phyloP scores from a whole-genome alignment of 2,113 vertebrate genomes.

The Ploceus nigricollis region DNA sequence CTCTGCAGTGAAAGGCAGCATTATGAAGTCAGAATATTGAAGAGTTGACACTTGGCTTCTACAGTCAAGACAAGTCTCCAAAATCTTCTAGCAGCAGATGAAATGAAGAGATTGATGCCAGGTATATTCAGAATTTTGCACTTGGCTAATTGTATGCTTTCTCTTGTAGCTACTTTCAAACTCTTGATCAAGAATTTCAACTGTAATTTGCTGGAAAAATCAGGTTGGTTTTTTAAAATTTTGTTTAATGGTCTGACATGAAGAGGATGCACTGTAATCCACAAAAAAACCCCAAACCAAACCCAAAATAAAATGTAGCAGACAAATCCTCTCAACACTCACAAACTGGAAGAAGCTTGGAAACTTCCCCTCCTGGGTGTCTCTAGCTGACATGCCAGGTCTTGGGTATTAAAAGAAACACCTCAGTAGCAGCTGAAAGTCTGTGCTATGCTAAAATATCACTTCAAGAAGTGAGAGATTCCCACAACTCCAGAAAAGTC shows the following conservation, averaged over 20 bases:
- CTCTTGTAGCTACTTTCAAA: neutral
- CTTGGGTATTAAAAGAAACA: neutral
- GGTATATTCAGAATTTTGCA: neutral
- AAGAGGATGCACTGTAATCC: neutral
- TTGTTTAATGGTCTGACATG: neutral
- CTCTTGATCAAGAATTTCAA: neutral
- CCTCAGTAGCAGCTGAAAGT: neutral
- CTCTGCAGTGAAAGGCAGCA: neutral
- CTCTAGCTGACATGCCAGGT: neutral
- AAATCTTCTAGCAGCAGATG: neutral
- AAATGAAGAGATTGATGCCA: neutral
- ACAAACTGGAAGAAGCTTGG: neutral
- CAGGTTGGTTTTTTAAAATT: neutral
- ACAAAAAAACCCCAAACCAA: neutral
- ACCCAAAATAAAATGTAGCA: neutral
- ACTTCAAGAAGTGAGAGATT: rapidly evolving
- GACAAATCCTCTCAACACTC: neutral
- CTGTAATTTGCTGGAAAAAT: neutral
- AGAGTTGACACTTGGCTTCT: neutral
- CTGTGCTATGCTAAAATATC: neutral
- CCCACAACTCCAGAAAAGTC: neutral
- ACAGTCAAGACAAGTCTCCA: neutral
- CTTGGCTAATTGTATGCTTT: neutral
- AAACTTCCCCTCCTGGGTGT: neutral
- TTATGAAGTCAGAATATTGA: neutral